Evolutionary conservation across 2,113 vertebrate species (phyloP).

Genomic region (Marmota flaviventris): DNA sequence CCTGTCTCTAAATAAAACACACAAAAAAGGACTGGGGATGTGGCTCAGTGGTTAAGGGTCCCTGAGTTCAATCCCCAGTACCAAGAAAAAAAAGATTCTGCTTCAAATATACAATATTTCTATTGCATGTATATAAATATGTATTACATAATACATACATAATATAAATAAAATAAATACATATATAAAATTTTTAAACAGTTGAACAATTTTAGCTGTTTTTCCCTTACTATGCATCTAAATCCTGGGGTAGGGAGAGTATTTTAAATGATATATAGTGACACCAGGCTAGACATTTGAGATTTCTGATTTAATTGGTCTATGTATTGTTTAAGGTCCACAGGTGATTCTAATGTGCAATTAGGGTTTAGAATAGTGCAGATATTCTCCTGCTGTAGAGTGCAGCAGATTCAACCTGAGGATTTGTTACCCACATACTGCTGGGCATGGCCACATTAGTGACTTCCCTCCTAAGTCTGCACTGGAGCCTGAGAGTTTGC

Average conservation of each 20-base stretch:
- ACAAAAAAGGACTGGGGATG: too few relatives aligned
- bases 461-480: neutral
- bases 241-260: neutral
- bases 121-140: too few relatives aligned
- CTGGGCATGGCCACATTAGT: neutral
- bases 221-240: neutral
- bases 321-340: neutral
- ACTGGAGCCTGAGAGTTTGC: neutral
- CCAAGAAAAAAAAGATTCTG: neutral
- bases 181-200: conserved; percentile 41
- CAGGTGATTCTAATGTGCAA: neutral
- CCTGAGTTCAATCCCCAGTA: too few relatives aligned
- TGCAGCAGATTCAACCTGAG: neutral
- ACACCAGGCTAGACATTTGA: conserved; percentile 18
- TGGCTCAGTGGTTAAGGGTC: too few relatives aligned
- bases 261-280: conserved; percentile 59
- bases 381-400: neutral
- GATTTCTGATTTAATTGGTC: conserved; percentile 66
- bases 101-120: neutral
- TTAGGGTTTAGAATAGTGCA: neutral
- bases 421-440: neutral
- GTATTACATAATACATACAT: too few relatives aligned
- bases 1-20: too few relatives aligned
- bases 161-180: conserved; percentile 27
- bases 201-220: conserved; percentile 18